Conservation (phyloP, 2,113 vertebrate genomes). For the Calypte anna region DNA sequence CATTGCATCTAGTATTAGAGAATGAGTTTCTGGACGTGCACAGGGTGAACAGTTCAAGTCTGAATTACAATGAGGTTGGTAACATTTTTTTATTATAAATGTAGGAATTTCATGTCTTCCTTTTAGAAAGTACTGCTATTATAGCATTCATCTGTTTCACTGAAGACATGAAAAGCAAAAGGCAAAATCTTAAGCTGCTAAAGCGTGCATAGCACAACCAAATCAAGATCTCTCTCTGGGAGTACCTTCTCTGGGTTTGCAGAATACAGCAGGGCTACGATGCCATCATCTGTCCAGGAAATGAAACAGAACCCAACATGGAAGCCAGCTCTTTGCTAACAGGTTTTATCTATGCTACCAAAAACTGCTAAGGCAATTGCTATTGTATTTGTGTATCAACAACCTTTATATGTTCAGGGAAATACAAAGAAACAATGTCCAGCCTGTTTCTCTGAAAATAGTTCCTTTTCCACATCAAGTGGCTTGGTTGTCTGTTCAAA, state of each 20-base stretch:
- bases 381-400: neutral
- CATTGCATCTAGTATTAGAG: constrained; percentile 76
- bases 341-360: neutral
- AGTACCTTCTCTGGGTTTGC: constrained; percentile 33
- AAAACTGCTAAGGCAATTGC: neutral
- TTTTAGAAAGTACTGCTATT: constrained; percentile 71
- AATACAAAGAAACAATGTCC: neutral
- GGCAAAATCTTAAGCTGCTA: constrained; percentile 52
- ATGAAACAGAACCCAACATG: constrained; percentile 19
- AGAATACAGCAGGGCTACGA: constrained; percentile 49
- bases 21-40: constrained; percentile 76
- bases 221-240: constrained; percentile 33
- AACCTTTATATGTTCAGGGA: neutral
- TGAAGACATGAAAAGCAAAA: constrained; percentile 66
- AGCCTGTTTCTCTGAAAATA: neutral
- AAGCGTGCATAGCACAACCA: constrained; percentile 38
- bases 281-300: constrained; percentile 77
- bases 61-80: constrained; percentile 77
- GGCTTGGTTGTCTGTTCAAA: neutral
- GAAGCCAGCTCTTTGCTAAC: neutral
- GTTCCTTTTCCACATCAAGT: neutral
- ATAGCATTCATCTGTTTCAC: constrained; percentile 66
- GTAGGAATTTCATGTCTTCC: constrained; percentile 71
- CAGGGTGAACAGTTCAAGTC: constrained; percentile 76
- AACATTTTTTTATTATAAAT: constrained; percentile 71